Conservation (phyloP, 1,140 invertebrate species). For the Ceratosolen solmsi region DNA sequence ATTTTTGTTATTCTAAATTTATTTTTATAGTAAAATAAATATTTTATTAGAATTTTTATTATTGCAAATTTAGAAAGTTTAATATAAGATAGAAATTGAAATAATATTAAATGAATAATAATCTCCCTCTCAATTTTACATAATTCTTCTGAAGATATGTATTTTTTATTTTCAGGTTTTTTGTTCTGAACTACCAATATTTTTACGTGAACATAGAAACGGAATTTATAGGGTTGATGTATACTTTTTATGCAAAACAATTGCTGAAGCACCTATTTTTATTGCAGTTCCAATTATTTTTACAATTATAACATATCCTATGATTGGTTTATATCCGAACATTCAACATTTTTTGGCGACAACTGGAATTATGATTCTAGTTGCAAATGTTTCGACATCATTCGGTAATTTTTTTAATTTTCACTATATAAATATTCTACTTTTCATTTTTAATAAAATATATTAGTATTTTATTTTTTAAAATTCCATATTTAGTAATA, state of each 20-base stretch:
- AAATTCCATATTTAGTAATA: too few species aligned
- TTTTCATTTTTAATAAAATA: too few species aligned
- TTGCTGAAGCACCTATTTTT: slow-evolving; percentile 90
- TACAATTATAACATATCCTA: slow-evolving; percentile 88
- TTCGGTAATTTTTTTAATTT: slow-evolving; percentile 80
- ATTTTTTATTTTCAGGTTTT: slow-evolving; percentile 82
- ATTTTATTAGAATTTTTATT: neutral
- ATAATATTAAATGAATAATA: neutral
- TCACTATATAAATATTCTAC: neutral
- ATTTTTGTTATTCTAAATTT: neutral
- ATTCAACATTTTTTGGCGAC: slow-evolving; percentile 84
- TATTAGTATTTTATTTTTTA: too few species aligned
- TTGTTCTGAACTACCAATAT: slow-evolving; percentile 92
- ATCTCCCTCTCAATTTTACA: too few species aligned
- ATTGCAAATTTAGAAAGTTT: neutral
- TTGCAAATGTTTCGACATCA: slow-evolving; percentile 92
- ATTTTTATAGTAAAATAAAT: neutral
- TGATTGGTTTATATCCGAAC: slow-evolving; percentile 87
- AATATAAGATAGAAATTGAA: too few species aligned
- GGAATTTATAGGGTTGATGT: slow-evolving; percentile 94
- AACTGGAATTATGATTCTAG: slow-evolving; percentile 82
- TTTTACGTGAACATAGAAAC: slow-evolving; percentile 91
- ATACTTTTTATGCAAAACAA: slow-evolving; percentile 93
- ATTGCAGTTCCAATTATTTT: slow-evolving; percentile 88
- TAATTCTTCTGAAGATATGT: too few species aligned